A percentile compares a stretch with the other conserved stretches of the same genome.
Evolutionary conservation across 2,888 invertebrate species (phyloP).

Genomic region (Plebejus anna): DNA sequence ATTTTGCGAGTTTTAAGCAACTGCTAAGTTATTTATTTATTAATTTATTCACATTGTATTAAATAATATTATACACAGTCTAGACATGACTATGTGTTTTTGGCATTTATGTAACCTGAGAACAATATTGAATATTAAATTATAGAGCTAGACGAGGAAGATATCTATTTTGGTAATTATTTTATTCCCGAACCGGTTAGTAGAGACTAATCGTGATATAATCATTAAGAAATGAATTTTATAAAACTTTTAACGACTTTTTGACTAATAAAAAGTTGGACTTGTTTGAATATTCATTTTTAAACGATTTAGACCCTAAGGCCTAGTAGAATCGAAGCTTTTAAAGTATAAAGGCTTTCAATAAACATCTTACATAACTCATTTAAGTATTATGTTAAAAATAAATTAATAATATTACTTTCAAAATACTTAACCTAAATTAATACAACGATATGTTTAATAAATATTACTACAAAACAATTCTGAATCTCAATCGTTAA

Average conservation of each 20-base stretch:
- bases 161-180: not conserved
- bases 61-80: constrained; percentile 2
- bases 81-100: constrained; percentile 10
- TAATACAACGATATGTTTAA: constrained; percentile 8
- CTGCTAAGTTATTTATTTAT: not conserved
- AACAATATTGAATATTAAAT: constrained; percentile 17
- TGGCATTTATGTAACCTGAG: not conserved
- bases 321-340: not conserved
- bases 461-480: not conserved
- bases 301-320: not conserved
- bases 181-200: not conserved
- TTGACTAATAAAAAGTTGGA: not conserved
- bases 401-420: not conserved
- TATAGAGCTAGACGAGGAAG: not conserved
- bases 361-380: not conserved
- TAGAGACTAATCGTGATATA: not conserved
- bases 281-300: not conserved
- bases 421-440: constrained; percentile 7
- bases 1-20: not conserved
- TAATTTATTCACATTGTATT: constrained; percentile 9
- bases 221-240: constrained; percentile 1
- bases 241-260: not conserved
- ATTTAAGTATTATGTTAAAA: not conserved
- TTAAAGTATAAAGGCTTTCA: not conserved
- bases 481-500: not conserved